Evolutionary conservation across 2,888 invertebrate species (phyloP), one percentile per base, ranked within the genome.

Genomic region (Enchytraeus crypticus): DNA sequence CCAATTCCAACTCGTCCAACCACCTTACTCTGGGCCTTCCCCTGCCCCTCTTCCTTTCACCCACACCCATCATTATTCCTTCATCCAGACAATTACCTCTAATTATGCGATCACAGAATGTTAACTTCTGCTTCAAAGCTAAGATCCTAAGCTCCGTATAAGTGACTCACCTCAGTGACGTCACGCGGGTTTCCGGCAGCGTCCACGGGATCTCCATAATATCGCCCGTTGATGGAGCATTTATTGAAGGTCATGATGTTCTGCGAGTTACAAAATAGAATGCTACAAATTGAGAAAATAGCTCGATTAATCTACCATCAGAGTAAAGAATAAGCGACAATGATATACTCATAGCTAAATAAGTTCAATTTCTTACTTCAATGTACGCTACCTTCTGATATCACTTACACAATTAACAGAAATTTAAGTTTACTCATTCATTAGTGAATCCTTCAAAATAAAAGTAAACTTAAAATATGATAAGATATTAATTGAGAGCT

Each of bases 221-320:
- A 85, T 70, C 87, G 85, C 5, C 92, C 95, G 69, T 87, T 89
- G 70, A 98, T 92, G 66, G 96, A 92, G 80, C 96, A 95, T 82
- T 97, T 97, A 82, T 97, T 98, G 81, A 98, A 98, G 60, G 95
- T 92, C 98, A 98, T 98, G 72, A 98, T 95, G 80, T 98, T 98
- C 84, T 96, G 75, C n/a, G 30, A 34, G 38, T n/a, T 1, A 8
- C 14, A 27, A 55, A n/a, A n/a, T n/a, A n/a, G n/a, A n/a, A n/a
- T n/a, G n/a, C n/a, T n/a, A n/a, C n/a, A n/a, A n/a, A n/a, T n/a
- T n/a, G n/a, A n/a, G n/a, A n/a, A n/a, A n/a, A n/a, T n/a, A n/a
- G n/a, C n/a, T n/a, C n/a, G n/a, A n/a, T n/a, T n/a, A n/a, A n/a
- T n/a, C n/a, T n/a, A n/a, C n/a, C n/a, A n/a, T n/a, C n/a, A n/a